phyloP scores from a whole-genome alignment of 2,888 invertebrate genomes.

The Abrostola tripartita region DNA sequence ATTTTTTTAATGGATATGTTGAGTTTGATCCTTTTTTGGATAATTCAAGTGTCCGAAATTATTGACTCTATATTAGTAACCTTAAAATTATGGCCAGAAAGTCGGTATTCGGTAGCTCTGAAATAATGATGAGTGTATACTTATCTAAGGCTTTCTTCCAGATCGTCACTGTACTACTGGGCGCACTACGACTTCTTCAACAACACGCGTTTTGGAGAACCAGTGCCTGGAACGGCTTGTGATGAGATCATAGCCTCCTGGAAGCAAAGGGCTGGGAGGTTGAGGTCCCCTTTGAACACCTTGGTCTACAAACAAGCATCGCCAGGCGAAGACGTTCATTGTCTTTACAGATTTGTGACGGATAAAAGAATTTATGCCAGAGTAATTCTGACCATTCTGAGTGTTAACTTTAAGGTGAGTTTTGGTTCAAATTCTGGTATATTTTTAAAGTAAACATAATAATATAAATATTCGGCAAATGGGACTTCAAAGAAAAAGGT shows the following conservation, averaged over 20 bases:
- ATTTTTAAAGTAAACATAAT: not conserved
- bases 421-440: not conserved
- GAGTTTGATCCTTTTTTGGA: no score
- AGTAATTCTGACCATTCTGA: slow-evolving; percentile 92
- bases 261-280: slow-evolving; percentile 92
- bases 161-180: slow-evolving; percentile 97
- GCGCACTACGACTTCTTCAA: slow-evolving; percentile 98
- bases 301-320: slow-evolving; percentile 94
- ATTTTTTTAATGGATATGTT: no score
- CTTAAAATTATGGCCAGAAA: no score
- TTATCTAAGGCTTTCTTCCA: slow-evolving; percentile 60
- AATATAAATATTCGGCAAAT: slow-evolving; percentile 19
- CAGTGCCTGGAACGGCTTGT: slow-evolving; percentile 93
- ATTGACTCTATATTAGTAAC: no score
- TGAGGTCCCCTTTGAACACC: slow-evolving; percentile 95
- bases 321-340: slow-evolving; percentile 92
- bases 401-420: slow-evolving; percentile 93
- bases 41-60: no score
- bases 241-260: slow-evolving; percentile 96
- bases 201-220: slow-evolving; percentile 95
- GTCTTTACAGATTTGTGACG: slow-evolving; percentile 94
- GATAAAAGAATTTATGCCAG: slow-evolving; percentile 94
- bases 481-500: no score
- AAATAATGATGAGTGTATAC: no score
- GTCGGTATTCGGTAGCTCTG: no score